These are phyloP conservation scores for Euura lappo DNA, from an alignment of 1,140 invertebrate species.

Conservation along the genomic window DNA sequence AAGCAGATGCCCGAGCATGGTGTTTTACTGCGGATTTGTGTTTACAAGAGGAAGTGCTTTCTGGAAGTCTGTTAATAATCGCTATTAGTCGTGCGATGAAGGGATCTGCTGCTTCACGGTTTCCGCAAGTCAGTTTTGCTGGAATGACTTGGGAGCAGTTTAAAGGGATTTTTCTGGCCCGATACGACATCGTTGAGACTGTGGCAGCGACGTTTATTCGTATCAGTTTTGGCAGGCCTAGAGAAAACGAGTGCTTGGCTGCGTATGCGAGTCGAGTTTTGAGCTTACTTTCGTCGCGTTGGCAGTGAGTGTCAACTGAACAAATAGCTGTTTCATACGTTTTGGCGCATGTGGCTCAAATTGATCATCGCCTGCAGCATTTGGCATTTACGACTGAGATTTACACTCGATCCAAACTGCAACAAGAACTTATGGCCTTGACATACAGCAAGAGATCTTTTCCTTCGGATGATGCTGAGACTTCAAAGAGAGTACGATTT, in stretches of 20 bases:
- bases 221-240: conserved; percentile 11
- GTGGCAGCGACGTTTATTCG: conserved; percentile 18
- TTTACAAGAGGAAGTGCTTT: conserved; percentile 11
- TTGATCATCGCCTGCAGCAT: conserved; percentile 18
- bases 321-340: conserved; percentile 22
- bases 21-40: conserved; percentile 20
- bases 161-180: conserved; percentile 22
- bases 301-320: conserved; percentile 8
- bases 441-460: not conserved
- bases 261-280: conserved; percentile 11
- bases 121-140: conserved; percentile 14
- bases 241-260: conserved; percentile 7
- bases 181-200: conserved; percentile 17
- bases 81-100: conserved; percentile 7
- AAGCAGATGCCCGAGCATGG: conserved; percentile 21
- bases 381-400: conserved; percentile 23
- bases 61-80: not conserved
- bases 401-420: conserved; percentile 9
- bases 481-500: not conserved
- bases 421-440: conserved; percentile 20
- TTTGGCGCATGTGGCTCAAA: conserved; percentile 20
- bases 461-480: not conserved
- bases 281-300: conserved; percentile 6
- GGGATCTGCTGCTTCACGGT: conserved; percentile 21
- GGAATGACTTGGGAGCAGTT: conserved; percentile 23